Evolutionary conservation across 2,888 invertebrate genomes (phyloP).

Genomic region (Coleophora deauratella): DNA sequence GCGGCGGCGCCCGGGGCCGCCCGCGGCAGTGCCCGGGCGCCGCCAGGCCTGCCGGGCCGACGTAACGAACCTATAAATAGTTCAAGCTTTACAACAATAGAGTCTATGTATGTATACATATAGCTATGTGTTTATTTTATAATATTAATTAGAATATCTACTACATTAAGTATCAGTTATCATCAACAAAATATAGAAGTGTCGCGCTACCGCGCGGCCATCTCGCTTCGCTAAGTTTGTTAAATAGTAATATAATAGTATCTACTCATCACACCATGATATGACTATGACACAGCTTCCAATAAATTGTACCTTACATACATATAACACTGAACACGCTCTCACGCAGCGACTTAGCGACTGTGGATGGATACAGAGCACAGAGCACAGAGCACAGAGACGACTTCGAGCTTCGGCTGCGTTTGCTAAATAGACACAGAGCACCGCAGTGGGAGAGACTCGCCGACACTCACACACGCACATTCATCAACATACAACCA

Average conservation of each 20-base stretch:
- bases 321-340: background rate
- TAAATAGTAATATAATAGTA: conserved; percentile 19
- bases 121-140: conserved; percentile 31
- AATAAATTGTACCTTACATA: conserved; percentile 25
- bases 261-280: conserved; percentile 57
- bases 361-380: conserved; percentile 10
- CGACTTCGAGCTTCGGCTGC: conserved; percentile 9
- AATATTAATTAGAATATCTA: conserved; percentile 28
- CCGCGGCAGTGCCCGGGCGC: conserved; percentile 9
- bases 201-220: conserved; percentile 4
- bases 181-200: conserved; percentile 38
- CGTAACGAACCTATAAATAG: conserved; percentile 15
- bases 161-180: conserved; percentile 20
- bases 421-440: too few relatives aligned
- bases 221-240: conserved; percentile 7
- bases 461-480: too few relatives aligned
- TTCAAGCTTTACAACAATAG: conserved; percentile 27
- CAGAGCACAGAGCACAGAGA: conserved; percentile 10
- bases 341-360: conserved; percentile 10
- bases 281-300: conserved; percentile 61
- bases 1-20: conserved; percentile 3
- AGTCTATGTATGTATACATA: conserved; percentile 33
- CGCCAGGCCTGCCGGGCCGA: conserved; percentile 11
- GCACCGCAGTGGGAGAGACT: too few relatives aligned
- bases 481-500: too few relatives aligned